Evolutionary conservation across 2,797 vertebrate species (phyloP), one percentile per base, ranked within the genome.

Genomic region (Rhinophrynus dorsalis): DNA sequence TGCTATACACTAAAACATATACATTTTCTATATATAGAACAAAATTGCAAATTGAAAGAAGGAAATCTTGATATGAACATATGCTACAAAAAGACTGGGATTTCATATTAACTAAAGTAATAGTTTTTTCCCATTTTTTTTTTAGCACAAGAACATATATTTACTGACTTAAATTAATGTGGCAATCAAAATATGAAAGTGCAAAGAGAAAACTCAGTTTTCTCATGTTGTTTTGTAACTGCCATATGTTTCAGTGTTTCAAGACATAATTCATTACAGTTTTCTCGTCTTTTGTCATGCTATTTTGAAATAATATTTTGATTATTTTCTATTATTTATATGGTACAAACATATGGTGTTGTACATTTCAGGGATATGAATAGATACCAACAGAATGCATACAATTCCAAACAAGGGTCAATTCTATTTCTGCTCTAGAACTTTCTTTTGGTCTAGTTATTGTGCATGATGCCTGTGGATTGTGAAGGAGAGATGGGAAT

Each of bases 181-280:
- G 23, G 18, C 24, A 52, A 29, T 38, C 45, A 30, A 37, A 47
- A 35, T 45, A 45, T 26, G 11, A 67, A 45, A 67, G 40, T 47
- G 21, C 40, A 57, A 38, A 67, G 37, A 23, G 40, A 57, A 30
- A 67, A 33, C 40, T 51, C 61, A 52, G 52, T 64, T 64, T 64
- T 64, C 61, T 52, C n/a, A n/a, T n/a, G n/a, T n/a, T n/a, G 64
- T 56, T 35, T 37, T 56, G 40, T 67, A 67, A 67, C 45, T 57
- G 42, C 29, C 64, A 67, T 48, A 67, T 57, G 52, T 37, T 67
- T 57, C 52, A 67, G 40, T 20, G 47, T 33, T 48, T 29, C 7
- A 30, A 57, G 40, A 57, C 64, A 57, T 57, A 57, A 67, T 47
- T 48, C 64, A 57, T 67, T 67, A 57, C 10, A 35, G 29, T 44